These are phyloP conservation scores for Schizopygopsis pylzovi DNA, from an alignment of 2,797 vertebrate genomes.

Conservation along the genomic window DNA sequence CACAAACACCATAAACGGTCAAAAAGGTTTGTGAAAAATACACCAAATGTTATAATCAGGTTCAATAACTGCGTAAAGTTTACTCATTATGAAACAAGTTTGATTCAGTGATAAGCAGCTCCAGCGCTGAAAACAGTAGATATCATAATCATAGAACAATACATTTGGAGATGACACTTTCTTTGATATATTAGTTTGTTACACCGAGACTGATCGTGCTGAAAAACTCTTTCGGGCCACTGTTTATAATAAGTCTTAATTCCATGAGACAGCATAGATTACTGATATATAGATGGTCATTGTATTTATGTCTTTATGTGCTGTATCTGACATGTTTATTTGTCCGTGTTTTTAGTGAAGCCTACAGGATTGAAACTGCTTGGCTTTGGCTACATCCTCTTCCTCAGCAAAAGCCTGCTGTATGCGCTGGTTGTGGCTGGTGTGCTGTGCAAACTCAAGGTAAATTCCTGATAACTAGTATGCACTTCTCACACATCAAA, in stretches of 20 bases:
- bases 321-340: neutral
- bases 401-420: slow-evolving; percentile 58
- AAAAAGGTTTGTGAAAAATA: slow-evolving; percentile 44
- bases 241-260: neutral
- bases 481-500: neutral
- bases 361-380: slow-evolving; percentile 13
- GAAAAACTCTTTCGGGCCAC: neutral
- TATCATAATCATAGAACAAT: neutral
- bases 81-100: neutral
- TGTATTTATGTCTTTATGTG: neutral
- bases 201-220: neutral
- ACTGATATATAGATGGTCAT: neutral
- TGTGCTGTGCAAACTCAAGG: slow-evolving; percentile 58
- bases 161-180: neutral
- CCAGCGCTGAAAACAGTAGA: neutral
- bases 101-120: neutral
- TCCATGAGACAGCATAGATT: neutral
- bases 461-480: slow-evolving; percentile 29
- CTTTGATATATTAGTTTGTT: neutral
- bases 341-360: slow-evolving; percentile 37
- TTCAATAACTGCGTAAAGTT: neutral
- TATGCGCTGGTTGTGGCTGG: slow-evolving; percentile 50
- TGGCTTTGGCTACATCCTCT: slow-evolving; percentile 44
- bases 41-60: neutral
- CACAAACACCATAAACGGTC: neutral